Evolutionary conservation across 53 echinoderm and acorn worm species (phyloP), one percentile per base, ranked within the genome.

Genomic region (Echinometra lucunter): DNA sequence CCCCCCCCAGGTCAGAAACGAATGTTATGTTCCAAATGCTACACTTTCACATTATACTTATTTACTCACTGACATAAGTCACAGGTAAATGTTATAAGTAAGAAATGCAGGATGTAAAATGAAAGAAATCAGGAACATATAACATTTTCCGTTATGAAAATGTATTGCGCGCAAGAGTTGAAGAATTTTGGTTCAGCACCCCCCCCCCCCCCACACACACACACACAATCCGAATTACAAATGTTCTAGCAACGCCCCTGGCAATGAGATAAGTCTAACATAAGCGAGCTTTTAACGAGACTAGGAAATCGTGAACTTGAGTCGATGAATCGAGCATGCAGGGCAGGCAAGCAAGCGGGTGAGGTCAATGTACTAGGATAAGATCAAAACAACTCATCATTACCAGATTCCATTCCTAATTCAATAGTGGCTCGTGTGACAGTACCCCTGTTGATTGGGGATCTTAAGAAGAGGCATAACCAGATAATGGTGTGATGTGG

Each of bases 351-450:
- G 42, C 38, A 15, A 78, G 78, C 78, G 19, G 2, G 57, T 30
- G 90, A 60, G 90, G 90, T 90, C 90, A 58, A n/a, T 37, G 90
- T 58, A 90, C 90, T 60, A 37, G 58, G 90, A 90, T 90, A 90
- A 90, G 57, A 90, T 90, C 90, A 90, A 57, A 90, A 90, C 90
- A 90, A 40, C 57, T 90, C 60, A 60, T 90, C 90, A 60, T 90
- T 90, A 90, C 90, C 58, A 60, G 90, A 90, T 90, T 90, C 90
- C 90, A 57, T 90, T 90, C 90, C 90, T 90, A 90, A 90, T 90
- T 90, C 90, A 90, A 90, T 90, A 90, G 38, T 60, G 25, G 90
- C 90, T 90, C 90, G 38, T 90, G 90, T 90, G 63, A 60, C 90
- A 58, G 37, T 90, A 32, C 57, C 66, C 90, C 90, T 90, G 88